Percentiles rank a stretch among this genome's conserved stretches.
Conservation (phyloP, 2,113 vertebrate genomes). For the Electrona antarctica region DNA sequence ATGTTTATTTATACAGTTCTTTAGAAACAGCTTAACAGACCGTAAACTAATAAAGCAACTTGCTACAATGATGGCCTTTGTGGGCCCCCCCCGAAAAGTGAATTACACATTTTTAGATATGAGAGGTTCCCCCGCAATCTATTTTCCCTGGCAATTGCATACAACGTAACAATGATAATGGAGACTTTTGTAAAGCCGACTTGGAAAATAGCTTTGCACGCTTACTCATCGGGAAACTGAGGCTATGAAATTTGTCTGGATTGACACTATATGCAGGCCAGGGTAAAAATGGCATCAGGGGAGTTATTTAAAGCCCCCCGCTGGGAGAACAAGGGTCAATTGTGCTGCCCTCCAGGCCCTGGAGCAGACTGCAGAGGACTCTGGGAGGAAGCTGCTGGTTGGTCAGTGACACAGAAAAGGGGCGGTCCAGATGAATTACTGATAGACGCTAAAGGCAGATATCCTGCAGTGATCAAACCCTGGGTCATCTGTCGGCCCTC, state of each 20-base stretch:
- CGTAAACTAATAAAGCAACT: slow-evolving; percentile 41
- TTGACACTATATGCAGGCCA: slow-evolving; percentile 34
- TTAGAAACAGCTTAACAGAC: slow-evolving; percentile 36
- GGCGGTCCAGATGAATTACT: slow-evolving; percentile 76
- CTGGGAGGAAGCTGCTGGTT: slow-evolving; percentile 66
- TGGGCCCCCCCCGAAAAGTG: slow-evolving; percentile 25
- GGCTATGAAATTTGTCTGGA: slow-evolving; percentile 31
- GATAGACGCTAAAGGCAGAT: slow-evolving; percentile 76
- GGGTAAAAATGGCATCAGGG: slow-evolving; percentile 71
- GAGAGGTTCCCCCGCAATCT: not conserved
- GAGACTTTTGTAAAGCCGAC: slow-evolving; percentile 33
- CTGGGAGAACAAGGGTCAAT: slow-evolving; percentile 77
- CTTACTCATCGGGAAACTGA: slow-evolving; percentile 48
- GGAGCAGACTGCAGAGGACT: slow-evolving; percentile 82
- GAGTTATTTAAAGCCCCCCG: slow-evolving; percentile 74
- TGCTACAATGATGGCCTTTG: slow-evolving; percentile 49
- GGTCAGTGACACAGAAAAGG: slow-evolving; percentile 66
- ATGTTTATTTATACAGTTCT: not conserved
- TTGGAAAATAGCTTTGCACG: slow-evolving; percentile 38
- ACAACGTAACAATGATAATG: not conserved
- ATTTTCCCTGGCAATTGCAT: slow-evolving; percentile 23
- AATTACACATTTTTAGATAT: slow-evolving; percentile 31
- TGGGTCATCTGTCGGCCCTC: slow-evolving; percentile 80
- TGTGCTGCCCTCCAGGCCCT: slow-evolving; percentile 79
- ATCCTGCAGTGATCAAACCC: slow-evolving; percentile 85